phyloP scores from a whole-genome alignment of 2,113 vertebrate species.

The Psilopogon haemacephalus region DNA sequence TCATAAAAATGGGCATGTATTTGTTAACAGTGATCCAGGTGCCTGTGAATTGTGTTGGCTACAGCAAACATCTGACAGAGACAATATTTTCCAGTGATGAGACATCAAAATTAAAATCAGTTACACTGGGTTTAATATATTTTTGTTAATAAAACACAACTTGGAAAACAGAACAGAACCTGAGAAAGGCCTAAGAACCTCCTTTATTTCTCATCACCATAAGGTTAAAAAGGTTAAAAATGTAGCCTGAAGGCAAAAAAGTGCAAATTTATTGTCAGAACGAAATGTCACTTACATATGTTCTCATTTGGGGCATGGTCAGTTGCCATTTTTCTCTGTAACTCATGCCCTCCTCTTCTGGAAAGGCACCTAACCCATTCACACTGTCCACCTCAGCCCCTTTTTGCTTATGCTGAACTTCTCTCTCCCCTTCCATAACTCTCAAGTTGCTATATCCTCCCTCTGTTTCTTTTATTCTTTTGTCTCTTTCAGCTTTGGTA shows the following conservation, averaged over 20 bases:
- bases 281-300: not conserved
- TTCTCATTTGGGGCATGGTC: not conserved
- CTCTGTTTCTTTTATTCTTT: accelerated
- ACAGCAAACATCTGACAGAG: not conserved
- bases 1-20: not conserved
- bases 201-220: not conserved
- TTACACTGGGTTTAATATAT: not conserved
- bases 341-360: not conserved
- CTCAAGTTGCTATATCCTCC: not conserved
- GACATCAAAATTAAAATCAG: not conserved
- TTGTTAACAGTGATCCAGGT: not conserved
- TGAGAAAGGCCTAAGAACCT: not conserved
- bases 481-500: not conserved
- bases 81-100: not conserved
- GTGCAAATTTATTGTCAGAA: not conserved
- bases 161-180: not conserved
- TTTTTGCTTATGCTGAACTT: not conserved
- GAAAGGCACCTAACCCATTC: not conserved
- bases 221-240: not conserved
- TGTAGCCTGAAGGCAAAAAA: not conserved
- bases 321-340: not conserved
- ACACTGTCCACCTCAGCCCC: not conserved
- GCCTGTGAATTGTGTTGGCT: not conserved
- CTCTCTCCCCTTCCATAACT: not conserved
- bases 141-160: not conserved